Base-by-base conservation (phyloP, 2,797 vertebrate species). In the Rhinoraja longicauda region DNA sequence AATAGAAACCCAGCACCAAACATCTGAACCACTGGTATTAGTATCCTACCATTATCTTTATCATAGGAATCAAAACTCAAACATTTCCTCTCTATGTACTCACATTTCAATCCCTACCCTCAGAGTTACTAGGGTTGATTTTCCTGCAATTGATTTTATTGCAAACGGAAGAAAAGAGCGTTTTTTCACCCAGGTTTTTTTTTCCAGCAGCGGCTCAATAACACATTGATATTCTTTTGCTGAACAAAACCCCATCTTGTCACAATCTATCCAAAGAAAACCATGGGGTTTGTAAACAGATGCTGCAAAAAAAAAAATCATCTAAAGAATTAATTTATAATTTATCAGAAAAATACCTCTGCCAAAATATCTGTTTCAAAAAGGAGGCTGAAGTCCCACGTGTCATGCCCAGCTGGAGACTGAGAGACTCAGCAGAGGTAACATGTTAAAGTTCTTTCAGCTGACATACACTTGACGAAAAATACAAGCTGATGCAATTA, bases 271-370 rank as follows among this genome's bases (percentile, higher is more conserved):
- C 9, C 29, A 57, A 82, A 82, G 53, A 82, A 90, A 32, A 67
- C n/a, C 21, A 2, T 8, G 64, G 62, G n/a, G 2, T 86, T 86
- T 62, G 29, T 4, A 62, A 90, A 39, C n/a, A 90, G 86, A 32
- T 90, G n/a, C 86, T 90, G 15, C 86, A 90, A 82, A 70, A 36
- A 64, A 64, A 39, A 73, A 21, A 67, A 21, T 21, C 62, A 90
- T 70, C 29, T 32, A 7, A 90, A 67, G 17, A 64, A 67, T 90
- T 32, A 90, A 90, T 90, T 90, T 39, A 90, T 90, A 90, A 90
- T 36, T 90, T 32, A 90, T 90, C 8, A 86, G 82, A 86, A 29
- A 17, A 86, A 86, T 59, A n/a, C 21, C 24, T 57, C 81, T n/a
- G 53, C 53, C 26, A 86, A 59, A 26, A 62, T 57, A 90, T 88